These are phyloP conservation scores for Cheilosia pagana DNA, from an alignment of 2,888 invertebrate genomes.

Conservation along the genomic window DNA sequence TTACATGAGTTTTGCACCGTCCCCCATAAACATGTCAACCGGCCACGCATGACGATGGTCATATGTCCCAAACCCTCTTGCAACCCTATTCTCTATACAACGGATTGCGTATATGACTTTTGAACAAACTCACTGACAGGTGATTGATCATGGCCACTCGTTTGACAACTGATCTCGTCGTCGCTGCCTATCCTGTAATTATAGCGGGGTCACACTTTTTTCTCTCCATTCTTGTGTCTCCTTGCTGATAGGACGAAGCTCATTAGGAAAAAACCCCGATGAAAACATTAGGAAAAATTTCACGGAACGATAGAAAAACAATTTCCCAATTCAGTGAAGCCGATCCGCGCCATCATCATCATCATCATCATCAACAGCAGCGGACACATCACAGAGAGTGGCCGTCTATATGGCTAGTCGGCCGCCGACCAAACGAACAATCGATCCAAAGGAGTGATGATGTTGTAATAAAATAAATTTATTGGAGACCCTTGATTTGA, in stretches of 20 bases:
- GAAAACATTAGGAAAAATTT: slow-evolving; percentile 55
- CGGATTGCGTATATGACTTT: slow-evolving; percentile 44
- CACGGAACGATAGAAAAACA: slow-evolving; percentile 41
- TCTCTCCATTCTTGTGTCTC: background rate
- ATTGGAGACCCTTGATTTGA: slow-evolving; percentile 69
- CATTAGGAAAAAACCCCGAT: slow-evolving; percentile 53
- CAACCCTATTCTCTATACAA: slow-evolving; percentile 28
- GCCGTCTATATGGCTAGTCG: slow-evolving; percentile 2
- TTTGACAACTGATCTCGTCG: slow-evolving; percentile 48
- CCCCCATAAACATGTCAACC: slow-evolving; percentile 47
- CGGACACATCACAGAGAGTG: slow-evolving; percentile 30
- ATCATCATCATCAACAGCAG: background rate
- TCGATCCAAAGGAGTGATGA: slow-evolving; percentile 68
- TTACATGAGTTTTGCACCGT: slow-evolving; percentile 48
- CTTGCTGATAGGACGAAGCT: slow-evolving; percentile 50
- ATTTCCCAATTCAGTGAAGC: slow-evolving; percentile 71
- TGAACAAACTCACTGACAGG: slow-evolving; percentile 65
- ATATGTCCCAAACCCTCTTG: slow-evolving; percentile 64
- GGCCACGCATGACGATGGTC: slow-evolving; percentile 45
- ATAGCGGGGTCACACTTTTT: slow-evolving; percentile 45
- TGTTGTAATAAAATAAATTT: slow-evolving; percentile 72
- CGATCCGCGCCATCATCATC: slow-evolving; percentile 38
- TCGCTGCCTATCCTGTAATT: slow-evolving; percentile 16
- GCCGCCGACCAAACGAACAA: slow-evolving; percentile 20
- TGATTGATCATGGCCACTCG: slow-evolving; percentile 68